A percentile compares a stretch with the other conserved stretches of the same genome.
Conservation (phyloP, 1,140 invertebrate species). For the Maniola jurtina region DNA sequence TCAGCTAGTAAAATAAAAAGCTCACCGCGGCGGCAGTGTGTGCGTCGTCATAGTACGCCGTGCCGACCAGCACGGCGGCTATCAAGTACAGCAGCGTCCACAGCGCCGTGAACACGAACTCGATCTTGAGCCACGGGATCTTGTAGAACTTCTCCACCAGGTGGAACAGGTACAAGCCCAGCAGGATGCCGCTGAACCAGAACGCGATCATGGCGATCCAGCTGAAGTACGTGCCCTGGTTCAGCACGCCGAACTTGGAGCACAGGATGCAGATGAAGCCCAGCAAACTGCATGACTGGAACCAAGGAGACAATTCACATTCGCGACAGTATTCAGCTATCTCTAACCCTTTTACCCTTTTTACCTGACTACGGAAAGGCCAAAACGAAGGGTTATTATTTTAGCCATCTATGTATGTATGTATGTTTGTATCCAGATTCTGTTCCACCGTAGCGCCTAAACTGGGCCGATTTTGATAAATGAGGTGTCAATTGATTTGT, state of each 20-base stretch:
- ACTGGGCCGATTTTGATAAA: too few species aligned
- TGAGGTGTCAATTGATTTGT: too few species aligned
- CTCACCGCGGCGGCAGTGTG: conserved; percentile 85
- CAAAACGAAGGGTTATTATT: too few species aligned
- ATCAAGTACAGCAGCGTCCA: conserved; percentile 87
- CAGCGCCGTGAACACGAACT: conserved; percentile 86
- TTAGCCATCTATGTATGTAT: too few species aligned
- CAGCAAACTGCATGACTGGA: conserved; percentile 86
- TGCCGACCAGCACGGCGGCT: conserved; percentile 82
- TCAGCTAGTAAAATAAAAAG: conserved; percentile 31
- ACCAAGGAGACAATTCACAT: conserved; percentile 13
- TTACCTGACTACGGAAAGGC: too few species aligned
- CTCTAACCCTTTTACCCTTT: too few species aligned
- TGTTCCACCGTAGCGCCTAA: too few species aligned
- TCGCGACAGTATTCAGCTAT: too few species aligned
- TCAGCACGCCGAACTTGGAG: conserved; percentile 74
- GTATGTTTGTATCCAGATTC: too few species aligned
- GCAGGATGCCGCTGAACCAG: conserved; percentile 89
- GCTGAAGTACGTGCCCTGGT: conserved; percentile 85
- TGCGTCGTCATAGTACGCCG: conserved; percentile 76
- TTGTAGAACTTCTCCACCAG: conserved; percentile 90
- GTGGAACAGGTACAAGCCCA: conserved; percentile 91
- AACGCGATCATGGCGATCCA: conserved; percentile 92
- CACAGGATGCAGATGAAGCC: conserved; percentile 91
- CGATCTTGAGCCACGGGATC: conserved; percentile 93